These are phyloP conservation scores for Oryctolagus cuniculus DNA, from an alignment of 2,113 vertebrate genomes.

Conservation along the genomic window DNA sequence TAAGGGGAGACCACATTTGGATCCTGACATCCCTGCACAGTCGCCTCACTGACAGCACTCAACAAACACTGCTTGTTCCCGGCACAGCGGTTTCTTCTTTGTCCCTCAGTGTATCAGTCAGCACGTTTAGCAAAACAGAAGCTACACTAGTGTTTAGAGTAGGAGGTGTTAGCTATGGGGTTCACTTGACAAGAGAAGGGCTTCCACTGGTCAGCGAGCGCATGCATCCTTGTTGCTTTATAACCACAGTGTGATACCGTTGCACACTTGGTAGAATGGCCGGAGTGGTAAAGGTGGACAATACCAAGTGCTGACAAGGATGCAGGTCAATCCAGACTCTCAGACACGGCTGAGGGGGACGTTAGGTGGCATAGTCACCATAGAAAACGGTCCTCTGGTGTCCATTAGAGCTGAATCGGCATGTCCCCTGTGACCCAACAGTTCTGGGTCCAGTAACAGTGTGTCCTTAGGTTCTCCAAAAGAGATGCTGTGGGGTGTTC, in stretches of 20 bases:
- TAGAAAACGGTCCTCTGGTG: neutral
- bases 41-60: neutral
- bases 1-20: neutral
- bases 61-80: neutral
- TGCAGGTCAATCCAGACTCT: neutral
- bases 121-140: neutral
- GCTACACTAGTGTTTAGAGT: neutral
- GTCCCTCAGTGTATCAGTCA: neutral
- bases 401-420: neutral
- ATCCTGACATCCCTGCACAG: neutral
- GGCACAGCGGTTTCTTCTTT: neutral
- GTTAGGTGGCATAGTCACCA: neutral
- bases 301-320: neutral
- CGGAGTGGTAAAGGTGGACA: neutral
- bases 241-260: neutral
- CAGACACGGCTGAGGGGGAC: neutral
- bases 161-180: neutral
- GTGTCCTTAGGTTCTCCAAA: neutral
- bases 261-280: neutral
- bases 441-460: neutral
- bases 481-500: neutral
- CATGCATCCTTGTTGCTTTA: neutral
- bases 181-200: neutral
- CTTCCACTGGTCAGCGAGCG: neutral
- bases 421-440: accelerated